Evolutionary conservation across 2,888 invertebrate genomes (phyloP), one percentile per base, ranked within the genome.

Genomic region (Trichacis sp.): DNA sequence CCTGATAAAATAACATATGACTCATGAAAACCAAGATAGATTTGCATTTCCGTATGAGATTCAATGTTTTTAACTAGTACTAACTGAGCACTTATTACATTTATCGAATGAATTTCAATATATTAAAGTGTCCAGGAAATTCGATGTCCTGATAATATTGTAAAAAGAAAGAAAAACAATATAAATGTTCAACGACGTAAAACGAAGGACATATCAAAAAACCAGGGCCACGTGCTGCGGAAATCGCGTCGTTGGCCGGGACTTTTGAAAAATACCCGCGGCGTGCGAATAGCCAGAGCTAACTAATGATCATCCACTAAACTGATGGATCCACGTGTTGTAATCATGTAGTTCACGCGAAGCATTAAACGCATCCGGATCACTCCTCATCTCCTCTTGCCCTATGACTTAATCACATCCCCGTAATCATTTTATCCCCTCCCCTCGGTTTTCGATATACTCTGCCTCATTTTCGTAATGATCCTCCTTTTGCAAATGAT

Each of bases 181-280:
- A n/a, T n/a, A n/a, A n/a, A n/a, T n/a, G n/a, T n/a, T n/a, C n/a
- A n/a, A n/a, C n/a, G n/a, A n/a, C n/a, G n/a, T n/a, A n/a, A n/a
- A n/a, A n/a, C n/a, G n/a, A n/a, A n/a, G n/a, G n/a, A n/a, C n/a
- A n/a, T n/a, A n/a, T n/a, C n/a, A n/a, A 24, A 8, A 24, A 5
- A 8, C 24, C 24, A 8, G 8, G 24, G 24, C 24, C 24, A 24
- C 40, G 43, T 62, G 67, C 57, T 59, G 71, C 74, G 77, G 80
- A 82, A 79, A 82, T 81, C 79, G 75, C 73, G 9, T 75, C 74
- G 74, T 63, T 73, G 75, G 72, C 78, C 79, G n/a, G n/a, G n/a
- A 81, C 78, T 76, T 73, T 67, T 50, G 57, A 73, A n/a, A 24
- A 75, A 73, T 72, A 75, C 65, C 68, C 64, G 65, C 69, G 57